Conservation (phyloP, 2,113 vertebrate species). For the Hippotragus niger region DNA sequence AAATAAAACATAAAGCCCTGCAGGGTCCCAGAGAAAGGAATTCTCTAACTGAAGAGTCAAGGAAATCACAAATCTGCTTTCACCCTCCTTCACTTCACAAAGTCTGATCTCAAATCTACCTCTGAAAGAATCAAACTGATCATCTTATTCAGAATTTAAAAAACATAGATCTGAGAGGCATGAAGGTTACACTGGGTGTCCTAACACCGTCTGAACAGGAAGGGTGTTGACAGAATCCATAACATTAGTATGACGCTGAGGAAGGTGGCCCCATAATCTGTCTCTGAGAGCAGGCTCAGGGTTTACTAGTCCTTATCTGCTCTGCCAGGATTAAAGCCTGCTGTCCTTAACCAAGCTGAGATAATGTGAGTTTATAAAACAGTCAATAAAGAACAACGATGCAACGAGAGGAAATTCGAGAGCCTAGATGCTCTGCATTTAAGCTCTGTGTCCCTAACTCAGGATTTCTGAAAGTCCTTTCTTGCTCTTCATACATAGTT, state of each 20-base stretch:
- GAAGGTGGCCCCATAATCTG: neutral
- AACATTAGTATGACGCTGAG: neutral
- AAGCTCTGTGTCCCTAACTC: neutral
- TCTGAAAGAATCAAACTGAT: neutral
- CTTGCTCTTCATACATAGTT: neutral
- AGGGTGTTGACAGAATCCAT: neutral
- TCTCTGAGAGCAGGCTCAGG: neutral
- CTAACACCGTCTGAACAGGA: neutral
- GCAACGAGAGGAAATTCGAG: neutral
- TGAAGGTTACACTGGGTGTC: neutral
- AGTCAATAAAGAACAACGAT: slow-evolving; percentile 59
- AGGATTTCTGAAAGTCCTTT: neutral
- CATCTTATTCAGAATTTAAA: neutral
- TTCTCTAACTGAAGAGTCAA: neutral
- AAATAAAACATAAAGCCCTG: neutral
- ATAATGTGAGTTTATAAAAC: slow-evolving; percentile 51
- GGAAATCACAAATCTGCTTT: neutral
- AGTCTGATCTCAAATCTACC: neutral
- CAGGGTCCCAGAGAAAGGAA: neutral
- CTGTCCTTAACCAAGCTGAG: slow-evolving; percentile 2
- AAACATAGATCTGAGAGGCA: neutral
- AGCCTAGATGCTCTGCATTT: neutral
- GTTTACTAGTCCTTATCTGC: slow-evolving; percentile 16
- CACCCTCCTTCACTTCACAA: neutral
- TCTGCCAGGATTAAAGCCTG: neutral